These are phyloP conservation scores for Rosalia funebris DNA, from an alignment of 2,888 invertebrate species.

Conservation along the genomic window DNA sequence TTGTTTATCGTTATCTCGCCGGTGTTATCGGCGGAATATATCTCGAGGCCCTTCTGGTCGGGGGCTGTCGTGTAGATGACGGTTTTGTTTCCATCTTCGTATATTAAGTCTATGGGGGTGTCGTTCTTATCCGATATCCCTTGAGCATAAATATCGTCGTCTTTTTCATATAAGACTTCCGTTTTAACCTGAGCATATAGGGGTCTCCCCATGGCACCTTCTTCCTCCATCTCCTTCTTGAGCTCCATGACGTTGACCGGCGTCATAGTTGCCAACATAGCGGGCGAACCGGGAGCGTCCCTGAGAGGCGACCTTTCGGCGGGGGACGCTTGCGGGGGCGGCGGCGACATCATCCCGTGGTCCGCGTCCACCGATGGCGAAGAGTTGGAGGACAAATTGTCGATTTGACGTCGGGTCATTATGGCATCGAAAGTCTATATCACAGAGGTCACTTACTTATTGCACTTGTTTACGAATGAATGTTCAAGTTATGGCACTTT, in stretches of 20 bases:
- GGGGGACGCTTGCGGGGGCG: slow-evolving; percentile 67
- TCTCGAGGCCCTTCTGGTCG: slow-evolving; percentile 83
- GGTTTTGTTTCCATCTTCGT: slow-evolving; percentile 85
- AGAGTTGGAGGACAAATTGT: slow-evolving; percentile 55
- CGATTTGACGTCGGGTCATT: slow-evolving; percentile 62
- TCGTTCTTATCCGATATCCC: slow-evolving; percentile 71
- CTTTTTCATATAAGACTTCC: slow-evolving; percentile 65
- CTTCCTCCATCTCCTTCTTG: slow-evolving; percentile 73
- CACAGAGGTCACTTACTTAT: slow-evolving; percentile 61
- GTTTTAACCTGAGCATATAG: slow-evolving; percentile 69
- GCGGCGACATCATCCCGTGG: slow-evolving; percentile 64
- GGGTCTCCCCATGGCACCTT: slow-evolving; percentile 71
- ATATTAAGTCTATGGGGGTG: slow-evolving; percentile 83
- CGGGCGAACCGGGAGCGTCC: slow-evolving; percentile 74
- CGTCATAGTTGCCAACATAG: slow-evolving; percentile 87
- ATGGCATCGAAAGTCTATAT: slow-evolving; percentile 55
- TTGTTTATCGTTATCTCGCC: slow-evolving; percentile 63
- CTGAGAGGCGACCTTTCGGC: slow-evolving; percentile 61
- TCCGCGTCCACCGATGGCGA: slow-evolving; percentile 54
- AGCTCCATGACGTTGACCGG: slow-evolving; percentile 85
- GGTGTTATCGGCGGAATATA: slow-evolving; percentile 74
- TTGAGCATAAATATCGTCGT: slow-evolving; percentile 65
- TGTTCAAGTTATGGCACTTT: slow-evolving; percentile 57
- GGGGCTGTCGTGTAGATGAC: slow-evolving; percentile 84
- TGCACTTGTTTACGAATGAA: slow-evolving; percentile 61